Conservation (phyloP, 2,113 vertebrate species). For the Chinchilla lanigera region DNA sequence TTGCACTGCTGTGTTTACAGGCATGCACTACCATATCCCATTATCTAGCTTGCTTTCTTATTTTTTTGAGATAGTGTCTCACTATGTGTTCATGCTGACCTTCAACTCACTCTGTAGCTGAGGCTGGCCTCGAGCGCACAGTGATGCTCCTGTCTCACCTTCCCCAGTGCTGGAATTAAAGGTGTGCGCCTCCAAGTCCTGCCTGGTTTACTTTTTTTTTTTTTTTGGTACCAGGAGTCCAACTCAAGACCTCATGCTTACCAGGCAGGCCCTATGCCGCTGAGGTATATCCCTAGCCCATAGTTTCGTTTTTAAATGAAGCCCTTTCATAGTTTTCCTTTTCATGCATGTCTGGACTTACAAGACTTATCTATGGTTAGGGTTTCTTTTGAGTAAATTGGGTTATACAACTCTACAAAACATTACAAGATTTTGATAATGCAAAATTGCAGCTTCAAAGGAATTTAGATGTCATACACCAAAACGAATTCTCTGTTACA, state of each 20-base stretch:
- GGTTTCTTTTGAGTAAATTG: conserved; percentile 35
- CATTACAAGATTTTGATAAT: conserved; percentile 7
- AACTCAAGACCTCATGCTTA: no score
- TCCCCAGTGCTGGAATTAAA: background rate
- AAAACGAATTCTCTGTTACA: conserved; percentile 17
- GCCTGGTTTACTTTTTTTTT: background rate
- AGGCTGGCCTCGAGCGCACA: background rate
- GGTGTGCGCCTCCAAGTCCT: background rate
- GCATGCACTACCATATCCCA: background rate
- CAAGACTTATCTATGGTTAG: background rate
- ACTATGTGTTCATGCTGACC: background rate
- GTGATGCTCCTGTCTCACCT: background rate
- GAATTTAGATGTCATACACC: background rate
- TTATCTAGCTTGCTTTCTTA: background rate
- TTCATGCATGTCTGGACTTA: background rate
- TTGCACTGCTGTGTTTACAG: background rate
- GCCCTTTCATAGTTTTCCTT: background rate
- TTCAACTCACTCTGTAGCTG: background rate
- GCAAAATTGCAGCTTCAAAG: conserved; percentile 8
- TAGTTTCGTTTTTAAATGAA: background rate
- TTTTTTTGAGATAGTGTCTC: background rate
- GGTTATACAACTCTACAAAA: background rate
- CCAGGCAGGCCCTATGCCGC: no score
- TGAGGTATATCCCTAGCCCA: no score
- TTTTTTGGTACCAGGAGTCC: no score